Percentiles rank a stretch among this genome's conserved stretches.
These are phyloP conservation scores for Tinamus guttatus DNA, from an alignment of 2,113 vertebrate species.

Conservation along the genomic window DNA sequence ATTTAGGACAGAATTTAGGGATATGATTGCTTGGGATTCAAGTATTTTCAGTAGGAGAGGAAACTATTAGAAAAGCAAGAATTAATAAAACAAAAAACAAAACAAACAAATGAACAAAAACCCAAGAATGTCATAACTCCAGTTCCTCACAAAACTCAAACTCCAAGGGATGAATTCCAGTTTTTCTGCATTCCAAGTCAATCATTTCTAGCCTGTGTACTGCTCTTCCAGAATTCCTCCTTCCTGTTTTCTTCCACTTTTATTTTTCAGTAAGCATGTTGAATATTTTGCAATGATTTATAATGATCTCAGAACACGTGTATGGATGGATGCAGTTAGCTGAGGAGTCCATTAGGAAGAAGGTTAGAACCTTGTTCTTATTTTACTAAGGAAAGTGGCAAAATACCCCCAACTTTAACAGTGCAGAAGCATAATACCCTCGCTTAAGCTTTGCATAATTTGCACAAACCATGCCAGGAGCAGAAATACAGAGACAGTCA, in stretches of 20 bases:
- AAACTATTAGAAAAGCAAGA: background rate
- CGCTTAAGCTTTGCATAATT: background rate
- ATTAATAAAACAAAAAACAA: background rate
- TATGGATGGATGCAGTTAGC: background rate
- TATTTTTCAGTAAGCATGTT: background rate
- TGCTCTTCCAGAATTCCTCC: background rate
- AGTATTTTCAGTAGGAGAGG: background rate
- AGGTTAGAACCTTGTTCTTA: background rate
- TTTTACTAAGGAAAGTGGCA: background rate
- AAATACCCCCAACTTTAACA: background rate
- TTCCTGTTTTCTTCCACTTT: background rate
- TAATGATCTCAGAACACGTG: background rate
- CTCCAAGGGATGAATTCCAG: background rate
- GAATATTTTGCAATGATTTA: background rate
- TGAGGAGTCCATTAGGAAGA: background rate
- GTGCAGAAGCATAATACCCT: background rate
- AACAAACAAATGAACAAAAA: no score
- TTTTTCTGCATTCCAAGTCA: background rate
- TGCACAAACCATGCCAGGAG: background rate
- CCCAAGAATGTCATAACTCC: background rate
- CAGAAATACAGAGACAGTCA: background rate
- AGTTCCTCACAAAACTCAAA: background rate
- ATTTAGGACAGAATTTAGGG: background rate
- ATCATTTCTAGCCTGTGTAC: background rate
- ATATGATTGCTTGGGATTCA: background rate